These are phyloP conservation scores for Stigmatopora nigra DNA, from an alignment of 2,113 vertebrate genomes.

Conservation along the genomic window DNA sequence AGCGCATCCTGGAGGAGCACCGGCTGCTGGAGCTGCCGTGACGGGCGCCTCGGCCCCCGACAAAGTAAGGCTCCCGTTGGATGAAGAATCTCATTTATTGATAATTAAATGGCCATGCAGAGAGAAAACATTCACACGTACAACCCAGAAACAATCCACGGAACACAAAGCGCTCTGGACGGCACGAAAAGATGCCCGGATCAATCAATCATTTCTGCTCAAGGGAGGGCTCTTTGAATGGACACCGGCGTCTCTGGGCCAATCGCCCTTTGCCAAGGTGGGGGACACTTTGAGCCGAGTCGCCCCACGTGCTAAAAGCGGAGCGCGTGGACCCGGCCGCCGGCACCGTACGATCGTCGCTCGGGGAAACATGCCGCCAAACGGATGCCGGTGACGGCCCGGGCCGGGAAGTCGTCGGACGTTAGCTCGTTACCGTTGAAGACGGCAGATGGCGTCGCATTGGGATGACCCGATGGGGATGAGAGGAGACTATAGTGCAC, in stretches of 20 bases:
- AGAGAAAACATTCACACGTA: not conserved
- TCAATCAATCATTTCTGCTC: not conserved
- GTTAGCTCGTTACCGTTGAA: not conserved
- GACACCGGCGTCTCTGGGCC: too few species aligned
- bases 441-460: not conserved
- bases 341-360: not conserved
- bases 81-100: constrained; percentile 4
- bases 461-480: not conserved
- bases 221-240: too few species aligned
- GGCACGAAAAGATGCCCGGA: not conserved
- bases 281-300: not conserved
- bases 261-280: too few species aligned
- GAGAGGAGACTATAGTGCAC: not conserved
- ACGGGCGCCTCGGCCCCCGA: not conserved
- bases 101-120: constrained; percentile 1
- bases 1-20: constrained; percentile 37
- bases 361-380: not conserved
- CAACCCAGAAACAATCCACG: not conserved
- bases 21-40: constrained; percentile 55
- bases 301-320: not conserved
- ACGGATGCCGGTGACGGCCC: not conserved
- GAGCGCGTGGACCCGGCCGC: not conserved
- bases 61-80: not conserved
- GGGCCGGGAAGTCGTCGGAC: not conserved
- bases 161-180: not conserved